Evolutionary conservation across 2,113 vertebrate species (phyloP), one percentile per base, ranked within the genome.

Genomic region (Morphnarchus princeps): DNA sequence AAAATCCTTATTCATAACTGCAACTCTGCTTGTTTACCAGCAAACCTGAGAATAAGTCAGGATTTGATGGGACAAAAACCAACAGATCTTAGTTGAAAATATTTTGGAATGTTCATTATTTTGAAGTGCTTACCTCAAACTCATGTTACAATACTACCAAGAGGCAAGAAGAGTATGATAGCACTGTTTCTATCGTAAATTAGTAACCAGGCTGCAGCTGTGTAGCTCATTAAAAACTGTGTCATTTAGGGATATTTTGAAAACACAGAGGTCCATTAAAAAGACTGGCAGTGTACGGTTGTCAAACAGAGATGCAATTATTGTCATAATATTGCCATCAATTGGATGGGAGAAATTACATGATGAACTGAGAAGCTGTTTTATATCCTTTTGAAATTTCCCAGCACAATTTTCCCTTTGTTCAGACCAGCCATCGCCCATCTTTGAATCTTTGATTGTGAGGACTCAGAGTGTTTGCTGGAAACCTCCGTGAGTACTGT

Each of bases 321-420:
- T 96, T 97, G 96, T 96, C 96, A 97, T 89, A 97, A 97, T 94
- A 97, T 97, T 97, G 81, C 61, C 76, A 90, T 94, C 86, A 94
- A 0, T 90, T 95, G 82, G 65, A 91, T 92, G 57, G 76, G 55
- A 95, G 80, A 97, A 96, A 97, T 97, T 93, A 93, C 77, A 91
- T 4, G 80, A 95, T 87, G 40, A 96, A 87, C 80, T 57, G 49
- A 92, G 90, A 87, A 83, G 59, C 83, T 90, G 73, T 7, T 95
- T 95, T 81, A 86, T 74, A 84, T 74, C 80, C 72, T 93, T 90
- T 87, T 84, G 94, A 96, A 61, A 90, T 87, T 87, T 84, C 55
- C 52, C 57, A 89, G 47, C 76, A 92, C 72, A 89, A 78, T 93
- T 94, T 96, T 93, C 63, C 59, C 71, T 97, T 95, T 97, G 87